Conservation (phyloP, 2,113 vertebrate species). For the Dicrurus megarhynchus region DNA sequence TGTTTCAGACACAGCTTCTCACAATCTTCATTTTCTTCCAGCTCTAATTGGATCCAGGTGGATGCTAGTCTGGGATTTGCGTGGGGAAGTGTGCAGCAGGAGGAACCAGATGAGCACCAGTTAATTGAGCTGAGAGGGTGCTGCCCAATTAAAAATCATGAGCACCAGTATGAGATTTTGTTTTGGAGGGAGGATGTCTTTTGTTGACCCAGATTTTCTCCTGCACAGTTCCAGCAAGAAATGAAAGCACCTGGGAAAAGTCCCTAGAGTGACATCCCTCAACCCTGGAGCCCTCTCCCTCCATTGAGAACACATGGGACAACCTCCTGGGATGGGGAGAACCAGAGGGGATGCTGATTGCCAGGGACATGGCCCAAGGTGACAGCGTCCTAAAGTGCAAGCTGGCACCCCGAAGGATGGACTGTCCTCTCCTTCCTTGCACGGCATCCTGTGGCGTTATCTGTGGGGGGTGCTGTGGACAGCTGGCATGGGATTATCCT, state of each 20-base stretch:
- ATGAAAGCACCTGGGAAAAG: background rate
- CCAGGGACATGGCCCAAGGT: background rate
- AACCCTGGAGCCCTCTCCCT: background rate
- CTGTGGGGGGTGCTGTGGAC: background rate
- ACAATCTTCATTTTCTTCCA: background rate
- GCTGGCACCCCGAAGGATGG: background rate
- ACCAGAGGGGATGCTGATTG: background rate
- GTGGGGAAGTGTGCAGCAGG: background rate
- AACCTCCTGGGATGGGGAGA: background rate
- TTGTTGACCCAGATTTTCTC: background rate
- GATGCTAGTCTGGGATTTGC: background rate
- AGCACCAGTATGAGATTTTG: background rate
- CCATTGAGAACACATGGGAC: background rate
- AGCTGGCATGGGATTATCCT: constrained; percentile 28
- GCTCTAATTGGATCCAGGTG: background rate
- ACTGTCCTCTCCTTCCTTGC: background rate
- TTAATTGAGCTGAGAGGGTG: background rate
- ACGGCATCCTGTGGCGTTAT: fast-evolving
- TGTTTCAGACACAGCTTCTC: background rate
- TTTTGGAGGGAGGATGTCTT: background rate
- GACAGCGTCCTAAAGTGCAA: background rate
- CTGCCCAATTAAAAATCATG: background rate
- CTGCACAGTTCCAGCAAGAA: background rate
- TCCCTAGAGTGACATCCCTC: background rate
- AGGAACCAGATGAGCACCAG: background rate